These are phyloP conservation scores for Drosophila pseudotalamancana DNA, from an alignment of 2,888 invertebrate species.

Conservation along the genomic window DNA sequence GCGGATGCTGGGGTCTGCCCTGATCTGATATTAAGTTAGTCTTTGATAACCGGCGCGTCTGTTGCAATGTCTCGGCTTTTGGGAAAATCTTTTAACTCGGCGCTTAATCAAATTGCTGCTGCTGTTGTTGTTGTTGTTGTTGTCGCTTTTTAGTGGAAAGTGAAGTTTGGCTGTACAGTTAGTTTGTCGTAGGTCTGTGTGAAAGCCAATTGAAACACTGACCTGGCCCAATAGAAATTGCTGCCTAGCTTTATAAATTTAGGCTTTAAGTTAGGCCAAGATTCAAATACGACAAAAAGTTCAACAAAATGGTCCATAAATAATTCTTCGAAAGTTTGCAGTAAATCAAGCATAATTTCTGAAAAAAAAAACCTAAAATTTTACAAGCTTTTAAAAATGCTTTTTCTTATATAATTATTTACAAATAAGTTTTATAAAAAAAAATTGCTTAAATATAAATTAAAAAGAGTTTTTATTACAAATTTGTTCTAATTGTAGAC, in stretches of 20 bases:
- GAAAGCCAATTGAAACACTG: slow-evolving; percentile 53
- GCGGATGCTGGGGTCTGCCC: not conserved
- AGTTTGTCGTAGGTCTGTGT: slow-evolving; percentile 69
- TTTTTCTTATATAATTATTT: too few species aligned
- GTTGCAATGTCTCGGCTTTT: slow-evolving; percentile 52
- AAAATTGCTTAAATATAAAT: too few species aligned
- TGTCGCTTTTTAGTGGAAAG: slow-evolving; percentile 53
- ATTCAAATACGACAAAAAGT: not conserved
- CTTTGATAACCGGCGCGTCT: slow-evolving; percentile 53
- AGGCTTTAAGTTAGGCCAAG: not conserved
- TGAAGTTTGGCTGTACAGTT: slow-evolving; percentile 65
- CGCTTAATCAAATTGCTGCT: too few species aligned
- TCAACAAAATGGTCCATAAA: too few species aligned
- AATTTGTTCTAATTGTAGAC: too few species aligned
- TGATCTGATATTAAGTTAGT: slow-evolving; percentile 41
- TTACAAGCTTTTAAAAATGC: too few species aligned
- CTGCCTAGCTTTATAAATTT: not conserved
- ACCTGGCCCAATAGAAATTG: slow-evolving; percentile 51
- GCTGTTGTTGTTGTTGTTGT: too few species aligned
- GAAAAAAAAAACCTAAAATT: too few species aligned
- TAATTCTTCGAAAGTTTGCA: too few species aligned
- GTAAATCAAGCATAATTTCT: too few species aligned
- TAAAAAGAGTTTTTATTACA: too few species aligned
- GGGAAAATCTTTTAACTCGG: slow-evolving; percentile 46
- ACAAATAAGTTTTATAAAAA: too few species aligned